Percentiles rank a stretch among this genome's conserved stretches.
phyloP scores from a whole-genome alignment of 2,797 vertebrate species.

The Lepus oiostolus region DNA sequence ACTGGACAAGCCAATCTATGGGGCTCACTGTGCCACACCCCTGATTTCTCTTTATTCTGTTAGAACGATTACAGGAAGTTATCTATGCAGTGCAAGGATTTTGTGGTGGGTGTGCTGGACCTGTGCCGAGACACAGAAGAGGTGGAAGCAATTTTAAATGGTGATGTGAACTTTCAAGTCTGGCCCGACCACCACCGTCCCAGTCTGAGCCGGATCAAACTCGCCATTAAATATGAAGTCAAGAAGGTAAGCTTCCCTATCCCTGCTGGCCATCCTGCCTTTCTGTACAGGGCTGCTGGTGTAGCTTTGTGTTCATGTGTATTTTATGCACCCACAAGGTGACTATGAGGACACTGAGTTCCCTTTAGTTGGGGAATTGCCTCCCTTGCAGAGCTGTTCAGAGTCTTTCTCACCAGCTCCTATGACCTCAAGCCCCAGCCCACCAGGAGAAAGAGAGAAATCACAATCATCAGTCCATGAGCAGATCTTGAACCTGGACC shows the following conservation, averaged over 20 bases:
- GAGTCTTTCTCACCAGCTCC: background rate
- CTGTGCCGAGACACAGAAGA: conserved; percentile 98
- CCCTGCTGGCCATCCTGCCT: conserved; percentile 8
- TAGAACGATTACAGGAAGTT: conserved; percentile 98
- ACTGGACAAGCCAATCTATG: background rate
- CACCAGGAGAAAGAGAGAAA: background rate
- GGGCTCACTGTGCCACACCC: background rate
- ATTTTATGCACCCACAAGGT: background rate
- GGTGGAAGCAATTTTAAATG: conserved; percentile 97
- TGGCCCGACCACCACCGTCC: conserved; percentile 94
- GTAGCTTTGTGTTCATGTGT: background rate
- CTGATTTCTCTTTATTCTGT: conserved; percentile 72
- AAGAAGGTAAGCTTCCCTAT: conserved; percentile 93
- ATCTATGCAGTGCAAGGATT: conserved; percentile 99
- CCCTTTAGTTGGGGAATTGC: conserved; percentile 3
- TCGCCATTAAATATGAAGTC: conserved; percentile 98
- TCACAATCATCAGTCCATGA: background rate
- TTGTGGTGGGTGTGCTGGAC: conserved; percentile 97
- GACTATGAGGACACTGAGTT: background rate
- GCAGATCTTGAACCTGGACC: background rate
- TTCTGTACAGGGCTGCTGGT: background rate
- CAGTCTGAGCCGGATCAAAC: conserved; percentile 95
- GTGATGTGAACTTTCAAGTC: conserved; percentile 94
- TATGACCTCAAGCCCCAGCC: background rate
- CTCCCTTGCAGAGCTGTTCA: background rate